These are phyloP conservation scores for Odontesthes bonariensis DNA, from an alignment of 2,113 vertebrate species.

Conservation along the genomic window DNA sequence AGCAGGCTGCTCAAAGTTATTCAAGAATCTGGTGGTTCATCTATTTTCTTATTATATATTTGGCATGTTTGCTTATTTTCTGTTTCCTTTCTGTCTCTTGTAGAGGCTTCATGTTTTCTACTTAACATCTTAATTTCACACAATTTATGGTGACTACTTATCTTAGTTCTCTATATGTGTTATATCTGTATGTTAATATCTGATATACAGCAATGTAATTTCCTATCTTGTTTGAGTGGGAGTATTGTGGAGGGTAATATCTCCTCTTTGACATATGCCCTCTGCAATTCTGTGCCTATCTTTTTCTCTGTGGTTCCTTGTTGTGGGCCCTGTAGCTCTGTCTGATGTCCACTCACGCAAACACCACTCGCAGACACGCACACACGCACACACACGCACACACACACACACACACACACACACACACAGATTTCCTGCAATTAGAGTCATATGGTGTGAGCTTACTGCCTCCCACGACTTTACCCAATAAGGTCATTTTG, in stretches of 20 bases:
- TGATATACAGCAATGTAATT: conserved; percentile 31
- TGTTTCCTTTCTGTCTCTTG: background rate
- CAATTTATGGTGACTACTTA: background rate
- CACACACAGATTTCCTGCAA: conserved; percentile 53
- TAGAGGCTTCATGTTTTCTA: conserved; percentile 21
- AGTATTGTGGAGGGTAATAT: conserved; percentile 69
- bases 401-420: conserved; percentile 26
- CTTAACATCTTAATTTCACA: conserved; percentile 23
- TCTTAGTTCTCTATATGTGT: conserved; percentile 44
- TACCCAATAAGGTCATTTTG: conserved; percentile 70
- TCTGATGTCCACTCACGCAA: conserved; percentile 76
- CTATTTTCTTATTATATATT: conserved; percentile 36
- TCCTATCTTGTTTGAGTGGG: conserved; percentile 55
- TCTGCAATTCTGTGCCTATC: conserved; percentile 63
- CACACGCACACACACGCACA: conserved; percentile 24
- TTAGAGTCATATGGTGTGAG: conserved; percentile 67
- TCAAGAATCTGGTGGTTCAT: conserved; percentile 43
- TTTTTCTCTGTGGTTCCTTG: conserved; percentile 54
- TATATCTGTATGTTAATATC: conserved; percentile 56
- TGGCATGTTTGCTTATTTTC: conserved; percentile 18
- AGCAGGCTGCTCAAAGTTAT: conserved; percentile 56
- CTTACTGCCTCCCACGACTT: conserved; percentile 71
- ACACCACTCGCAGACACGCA: too few species aligned
- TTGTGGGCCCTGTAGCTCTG: conserved; percentile 57
- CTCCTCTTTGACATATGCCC: conserved; percentile 74